Conservation (phyloP, 2,888 invertebrate genomes). For the Rhorus exstirpatorius region DNA sequence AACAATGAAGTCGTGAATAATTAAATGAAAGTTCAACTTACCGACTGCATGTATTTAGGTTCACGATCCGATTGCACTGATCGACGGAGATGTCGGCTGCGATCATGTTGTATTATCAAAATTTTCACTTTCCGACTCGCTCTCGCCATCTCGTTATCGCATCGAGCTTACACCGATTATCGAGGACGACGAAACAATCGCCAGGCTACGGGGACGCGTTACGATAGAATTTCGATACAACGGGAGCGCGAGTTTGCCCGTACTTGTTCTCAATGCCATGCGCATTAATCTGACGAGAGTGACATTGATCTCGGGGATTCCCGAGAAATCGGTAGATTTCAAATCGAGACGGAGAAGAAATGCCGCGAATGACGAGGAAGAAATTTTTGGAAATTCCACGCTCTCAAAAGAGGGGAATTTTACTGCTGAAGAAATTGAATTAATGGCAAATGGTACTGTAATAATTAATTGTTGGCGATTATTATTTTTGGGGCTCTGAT, state of each 20-base stretch:
- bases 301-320: slow-evolving; percentile 21
- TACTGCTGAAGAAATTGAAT: background rate
- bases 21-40: slow-evolving; percentile 22
- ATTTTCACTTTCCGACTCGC: slow-evolving; percentile 73
- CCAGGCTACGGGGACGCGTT: slow-evolving; percentile 75
- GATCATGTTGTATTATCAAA: slow-evolving; percentile 66
- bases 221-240: slow-evolving; percentile 77
- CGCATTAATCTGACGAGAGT: slow-evolving; percentile 74
- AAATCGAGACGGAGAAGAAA: slow-evolving; percentile 65
- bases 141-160: slow-evolving; percentile 77
- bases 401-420: background rate
- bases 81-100: slow-evolving; percentile 74
- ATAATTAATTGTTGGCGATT: slow-evolving; percentile 11
- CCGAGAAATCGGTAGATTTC: background rate
- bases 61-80: slow-evolving; percentile 74
- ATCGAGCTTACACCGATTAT: slow-evolving; percentile 76
- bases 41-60: slow-evolving; percentile 64
- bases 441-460: slow-evolving; percentile 7
- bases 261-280: slow-evolving; percentile 78
- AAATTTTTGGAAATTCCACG: slow-evolving; percentile 9
- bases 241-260: slow-evolving; percentile 68
- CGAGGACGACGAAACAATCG: slow-evolving; percentile 68
- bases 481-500: too few relatives aligned
- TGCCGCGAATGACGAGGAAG: slow-evolving; percentile 15
- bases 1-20: background rate